Evolutionary conservation across 2,797 vertebrate genomes (phyloP).

Genomic region (Crax fasciolata): DNA sequence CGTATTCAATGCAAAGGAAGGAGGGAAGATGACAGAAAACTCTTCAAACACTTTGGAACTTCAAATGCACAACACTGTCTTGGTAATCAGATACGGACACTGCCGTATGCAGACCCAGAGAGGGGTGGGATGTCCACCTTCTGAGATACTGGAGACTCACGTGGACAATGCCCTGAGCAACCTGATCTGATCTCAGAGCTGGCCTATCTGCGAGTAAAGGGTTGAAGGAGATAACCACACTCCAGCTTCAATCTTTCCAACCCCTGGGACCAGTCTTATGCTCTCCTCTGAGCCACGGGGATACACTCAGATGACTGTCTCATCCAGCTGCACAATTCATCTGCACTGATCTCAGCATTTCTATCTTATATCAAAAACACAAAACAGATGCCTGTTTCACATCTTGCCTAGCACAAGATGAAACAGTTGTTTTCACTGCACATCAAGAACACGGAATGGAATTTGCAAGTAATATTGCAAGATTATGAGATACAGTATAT

Average conservation of each 20-base stretch:
- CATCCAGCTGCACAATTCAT: neutral
- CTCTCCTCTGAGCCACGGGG: neutral
- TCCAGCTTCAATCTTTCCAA: neutral
- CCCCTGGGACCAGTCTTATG: neutral
- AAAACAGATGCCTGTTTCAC: slow-evolving; percentile 4
- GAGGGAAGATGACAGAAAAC: neutral
- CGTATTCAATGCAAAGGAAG: neutral
- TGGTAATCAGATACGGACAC: neutral
- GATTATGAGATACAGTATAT: neutral
- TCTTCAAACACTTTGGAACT: neutral
- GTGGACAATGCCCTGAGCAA: neutral
- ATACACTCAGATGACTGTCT: neutral
- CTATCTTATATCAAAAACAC: neutral
- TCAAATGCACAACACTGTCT: neutral
- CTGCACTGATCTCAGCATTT: neutral
- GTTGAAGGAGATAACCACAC: neutral
- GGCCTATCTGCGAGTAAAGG: neutral
- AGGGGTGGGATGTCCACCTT: neutral
- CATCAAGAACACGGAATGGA: neutral
- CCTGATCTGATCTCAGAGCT: neutral
- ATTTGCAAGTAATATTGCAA: slow-evolving; percentile 19
- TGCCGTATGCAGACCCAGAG: neutral
- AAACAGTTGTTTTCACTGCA: neutral
- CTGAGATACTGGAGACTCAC: neutral
- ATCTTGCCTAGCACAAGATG: neutral